These are phyloP conservation scores for Scaeva pyrastri DNA, from an alignment of 2,888 invertebrate species.

Conservation along the genomic window DNA sequence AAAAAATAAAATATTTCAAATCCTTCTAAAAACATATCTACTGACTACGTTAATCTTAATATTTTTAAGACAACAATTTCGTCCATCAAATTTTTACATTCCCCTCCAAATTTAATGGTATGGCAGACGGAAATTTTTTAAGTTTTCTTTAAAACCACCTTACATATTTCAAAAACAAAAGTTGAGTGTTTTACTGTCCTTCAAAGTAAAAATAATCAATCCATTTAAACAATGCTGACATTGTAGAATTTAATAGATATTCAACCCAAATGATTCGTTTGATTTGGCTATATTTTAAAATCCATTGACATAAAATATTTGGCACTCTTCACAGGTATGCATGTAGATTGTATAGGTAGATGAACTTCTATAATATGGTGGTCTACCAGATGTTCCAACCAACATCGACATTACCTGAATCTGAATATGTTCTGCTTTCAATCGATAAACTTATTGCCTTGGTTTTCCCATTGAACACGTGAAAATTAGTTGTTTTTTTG, in stretches of 20 bases:
- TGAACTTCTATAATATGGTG: slow-evolving; percentile 10
- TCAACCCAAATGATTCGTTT: not conserved
- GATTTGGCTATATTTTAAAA: not conserved
- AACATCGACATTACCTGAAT: not conserved
- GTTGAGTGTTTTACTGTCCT: not conserved
- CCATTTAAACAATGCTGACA: not conserved
- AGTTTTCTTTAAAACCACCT: too few relatives aligned
- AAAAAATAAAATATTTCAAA: too few relatives aligned
- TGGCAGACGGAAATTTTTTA: too few relatives aligned
- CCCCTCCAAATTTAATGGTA: too few relatives aligned
- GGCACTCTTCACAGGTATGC: not conserved
- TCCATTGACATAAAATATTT: not conserved
- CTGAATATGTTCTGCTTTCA: not conserved
- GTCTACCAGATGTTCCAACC: not conserved
- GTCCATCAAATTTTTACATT: too few relatives aligned
- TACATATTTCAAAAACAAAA: too few relatives aligned
- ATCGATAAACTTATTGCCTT: slow-evolving; percentile 12
- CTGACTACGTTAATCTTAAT: too few relatives aligned
- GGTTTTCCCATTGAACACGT: not conserved
- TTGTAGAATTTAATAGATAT: not conserved
- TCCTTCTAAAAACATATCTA: too few relatives aligned
- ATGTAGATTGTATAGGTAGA: not conserved
- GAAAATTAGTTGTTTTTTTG: not conserved
- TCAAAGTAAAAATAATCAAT: not conserved
- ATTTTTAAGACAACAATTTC: too few relatives aligned